A percentile compares a stretch with the other conserved stretches of the same genome.
Conservation (phyloP, 2,113 vertebrate genomes). For the Spheniscus mendiculus region DNA sequence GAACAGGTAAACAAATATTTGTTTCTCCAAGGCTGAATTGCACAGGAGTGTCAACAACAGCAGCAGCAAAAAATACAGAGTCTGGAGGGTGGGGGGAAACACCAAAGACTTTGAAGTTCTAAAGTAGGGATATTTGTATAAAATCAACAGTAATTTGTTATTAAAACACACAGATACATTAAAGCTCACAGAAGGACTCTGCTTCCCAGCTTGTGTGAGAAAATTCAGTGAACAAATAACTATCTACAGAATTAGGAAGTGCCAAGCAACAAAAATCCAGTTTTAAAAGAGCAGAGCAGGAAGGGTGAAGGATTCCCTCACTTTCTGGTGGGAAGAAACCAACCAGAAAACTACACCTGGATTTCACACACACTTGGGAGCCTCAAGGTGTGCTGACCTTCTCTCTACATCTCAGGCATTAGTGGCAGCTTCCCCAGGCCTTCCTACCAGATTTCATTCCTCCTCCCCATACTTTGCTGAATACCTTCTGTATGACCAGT, state of each 20-base stretch:
- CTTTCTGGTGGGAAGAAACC: background rate
- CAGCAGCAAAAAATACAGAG: background rate
- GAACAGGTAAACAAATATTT: slow-evolving; percentile 65
- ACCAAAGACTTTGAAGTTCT: slow-evolving; percentile 17
- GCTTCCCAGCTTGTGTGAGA: background rate
- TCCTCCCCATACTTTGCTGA: background rate
- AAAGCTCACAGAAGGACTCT: background rate
- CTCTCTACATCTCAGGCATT: background rate
- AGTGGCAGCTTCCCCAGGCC: background rate
- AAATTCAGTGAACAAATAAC: background rate
- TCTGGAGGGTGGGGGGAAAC: background rate
- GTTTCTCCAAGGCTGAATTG: slow-evolving; percentile 39
- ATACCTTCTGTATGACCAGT: background rate
- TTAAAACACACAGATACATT: slow-evolving; percentile 20
- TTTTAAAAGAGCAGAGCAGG: background rate
- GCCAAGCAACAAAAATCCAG: background rate
- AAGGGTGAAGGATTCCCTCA: background rate
- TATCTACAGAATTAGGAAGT: background rate
- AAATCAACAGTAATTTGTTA: slow-evolving; percentile 36
- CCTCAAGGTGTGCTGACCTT: background rate
- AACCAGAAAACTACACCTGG: background rate
- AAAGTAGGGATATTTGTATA: slow-evolving; percentile 11
- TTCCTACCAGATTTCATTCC: background rate
- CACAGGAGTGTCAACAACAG: slow-evolving; percentile 15
- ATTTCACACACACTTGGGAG: background rate